phyloP scores from a whole-genome alignment of 2,888 invertebrate genomes.

The Lasioglossum lativentre region DNA sequence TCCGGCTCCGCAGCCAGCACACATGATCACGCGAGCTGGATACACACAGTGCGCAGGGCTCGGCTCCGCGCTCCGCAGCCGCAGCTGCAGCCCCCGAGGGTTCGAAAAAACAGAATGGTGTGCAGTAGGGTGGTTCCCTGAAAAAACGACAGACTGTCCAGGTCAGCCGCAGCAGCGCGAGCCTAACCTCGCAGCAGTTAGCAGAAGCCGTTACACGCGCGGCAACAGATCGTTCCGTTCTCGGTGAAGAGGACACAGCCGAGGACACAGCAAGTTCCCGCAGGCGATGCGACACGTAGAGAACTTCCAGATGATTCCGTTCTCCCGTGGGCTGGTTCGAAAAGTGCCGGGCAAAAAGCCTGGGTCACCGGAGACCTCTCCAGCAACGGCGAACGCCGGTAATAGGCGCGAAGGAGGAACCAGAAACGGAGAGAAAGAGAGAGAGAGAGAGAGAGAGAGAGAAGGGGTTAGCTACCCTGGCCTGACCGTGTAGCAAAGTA shows the following conservation, averaged over 20 bases:
- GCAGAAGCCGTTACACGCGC: slow-evolving; percentile 20
- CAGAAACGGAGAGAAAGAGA: not conserved
- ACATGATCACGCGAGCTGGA: not conserved
- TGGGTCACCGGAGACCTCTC: not conserved
- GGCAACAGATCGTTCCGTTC: slow-evolving; percentile 40
- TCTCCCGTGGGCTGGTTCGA: slow-evolving; percentile 35
- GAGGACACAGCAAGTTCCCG: slow-evolving; percentile 36
- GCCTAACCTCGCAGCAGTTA: slow-evolving; percentile 1
- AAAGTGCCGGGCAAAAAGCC: slow-evolving; percentile 13
- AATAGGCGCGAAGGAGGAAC: not conserved
- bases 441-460: not conserved
- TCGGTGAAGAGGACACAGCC: not conserved
- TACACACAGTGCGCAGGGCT: not conserved
- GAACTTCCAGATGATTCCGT: slow-evolving; percentile 63
- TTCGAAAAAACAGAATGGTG: not conserved
- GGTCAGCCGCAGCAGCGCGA: slow-evolving; percentile 2
- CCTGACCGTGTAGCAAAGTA: slow-evolving; percentile 54
- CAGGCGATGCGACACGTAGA: slow-evolving; percentile 37
- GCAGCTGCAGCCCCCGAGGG: slow-evolving; percentile 2
- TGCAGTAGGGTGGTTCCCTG: not conserved
- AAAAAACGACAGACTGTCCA: not conserved
- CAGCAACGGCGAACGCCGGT: not conserved
- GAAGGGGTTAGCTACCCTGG: slow-evolving; percentile 6
- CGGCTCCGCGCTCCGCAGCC: not conserved
- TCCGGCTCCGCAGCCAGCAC: not conserved